phyloP scores from a whole-genome alignment of 2,797 vertebrate species.

The Peromyscus melanophrys region DNA sequence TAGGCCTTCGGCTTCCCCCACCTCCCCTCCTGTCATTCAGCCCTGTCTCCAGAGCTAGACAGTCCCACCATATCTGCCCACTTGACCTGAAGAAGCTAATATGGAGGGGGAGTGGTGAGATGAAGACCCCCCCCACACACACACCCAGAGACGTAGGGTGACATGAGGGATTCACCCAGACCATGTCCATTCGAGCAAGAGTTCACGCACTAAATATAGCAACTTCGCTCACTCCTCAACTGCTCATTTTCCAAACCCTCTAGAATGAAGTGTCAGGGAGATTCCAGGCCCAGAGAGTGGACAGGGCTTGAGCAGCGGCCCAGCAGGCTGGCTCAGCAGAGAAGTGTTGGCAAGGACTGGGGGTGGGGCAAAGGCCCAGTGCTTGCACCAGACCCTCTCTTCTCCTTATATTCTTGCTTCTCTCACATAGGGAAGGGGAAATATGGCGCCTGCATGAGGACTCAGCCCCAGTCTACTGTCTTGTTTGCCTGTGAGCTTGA shows the following conservation, averaged over 20 bases:
- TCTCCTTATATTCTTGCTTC: not conserved
- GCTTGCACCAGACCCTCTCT: not conserved
- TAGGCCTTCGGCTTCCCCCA: too few relatives aligned
- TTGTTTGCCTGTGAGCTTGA: not conserved
- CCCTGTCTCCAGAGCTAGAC: not conserved
- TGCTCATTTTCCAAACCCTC: slow-evolving; percentile 54
- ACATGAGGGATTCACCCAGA: not conserved
- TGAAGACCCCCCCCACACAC: too few relatives aligned
- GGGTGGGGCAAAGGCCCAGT: fast-evolving
- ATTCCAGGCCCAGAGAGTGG: not conserved
- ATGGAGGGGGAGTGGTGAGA: not conserved
- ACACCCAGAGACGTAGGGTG: too few relatives aligned
- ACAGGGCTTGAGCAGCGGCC: fast-evolving
- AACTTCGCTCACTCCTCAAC: not conserved
- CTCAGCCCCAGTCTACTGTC: fast-evolving
- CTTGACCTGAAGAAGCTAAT: fast-evolving
- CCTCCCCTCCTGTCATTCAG: not conserved
- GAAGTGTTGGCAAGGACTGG: fast-evolving
- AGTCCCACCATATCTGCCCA: not conserved
- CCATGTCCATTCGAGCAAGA: not conserved
- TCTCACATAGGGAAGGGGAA: not conserved
- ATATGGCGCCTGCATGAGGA: fast-evolving
- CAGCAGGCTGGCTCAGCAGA: not conserved
- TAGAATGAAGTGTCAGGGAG: not conserved
- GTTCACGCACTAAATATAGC: slow-evolving; percentile 24